These are phyloP conservation scores for Meliscaeva auricollis DNA, from an alignment of 2,888 invertebrate species.

Conservation along the genomic window DNA sequence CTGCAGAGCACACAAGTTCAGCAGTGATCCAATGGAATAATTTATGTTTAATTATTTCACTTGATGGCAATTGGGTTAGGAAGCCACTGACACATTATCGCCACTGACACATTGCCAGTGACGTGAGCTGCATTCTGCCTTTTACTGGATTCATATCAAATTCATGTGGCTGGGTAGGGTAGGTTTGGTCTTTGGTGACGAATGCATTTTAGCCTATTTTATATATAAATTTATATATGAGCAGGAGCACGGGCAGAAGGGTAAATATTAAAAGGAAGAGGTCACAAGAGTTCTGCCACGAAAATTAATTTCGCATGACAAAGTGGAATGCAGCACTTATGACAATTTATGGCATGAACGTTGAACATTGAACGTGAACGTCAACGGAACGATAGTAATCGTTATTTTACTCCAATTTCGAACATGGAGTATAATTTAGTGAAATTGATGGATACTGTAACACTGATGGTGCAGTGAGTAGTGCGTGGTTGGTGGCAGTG, in stretches of 20 bases:
- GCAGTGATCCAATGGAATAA: conserved; percentile 64
- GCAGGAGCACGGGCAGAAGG: neutral
- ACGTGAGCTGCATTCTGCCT: conserved; percentile 49
- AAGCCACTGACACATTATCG: conserved; percentile 73
- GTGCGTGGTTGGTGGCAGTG: neutral
- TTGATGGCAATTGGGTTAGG: conserved; percentile 72
- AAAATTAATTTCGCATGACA: conserved; percentile 65
- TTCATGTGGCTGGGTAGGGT: too few species aligned
- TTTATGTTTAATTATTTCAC: conserved; percentile 76
- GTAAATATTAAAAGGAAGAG: neutral
- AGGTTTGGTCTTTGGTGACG: neutral
- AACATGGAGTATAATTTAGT: conserved; percentile 49
- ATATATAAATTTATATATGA: neutral
- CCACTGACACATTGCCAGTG: conserved; percentile 60
- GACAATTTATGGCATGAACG: conserved; percentile 65
- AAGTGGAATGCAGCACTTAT: conserved; percentile 61
- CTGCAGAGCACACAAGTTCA: conserved; percentile 11
- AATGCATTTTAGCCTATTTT: conserved; percentile 37
- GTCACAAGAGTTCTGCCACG: conserved; percentile 8
- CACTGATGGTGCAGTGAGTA: neutral
- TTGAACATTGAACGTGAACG: neutral
- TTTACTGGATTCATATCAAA: neutral
- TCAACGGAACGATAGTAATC: conserved; percentile 23
- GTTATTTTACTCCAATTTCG: conserved; percentile 44
- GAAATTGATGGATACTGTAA: conserved; percentile 45